Evolutionary conservation across 37 sponge, comb jelly and placozoan genomes (phyloP).

Genomic region (Cladorhizidae sp.): DNA sequence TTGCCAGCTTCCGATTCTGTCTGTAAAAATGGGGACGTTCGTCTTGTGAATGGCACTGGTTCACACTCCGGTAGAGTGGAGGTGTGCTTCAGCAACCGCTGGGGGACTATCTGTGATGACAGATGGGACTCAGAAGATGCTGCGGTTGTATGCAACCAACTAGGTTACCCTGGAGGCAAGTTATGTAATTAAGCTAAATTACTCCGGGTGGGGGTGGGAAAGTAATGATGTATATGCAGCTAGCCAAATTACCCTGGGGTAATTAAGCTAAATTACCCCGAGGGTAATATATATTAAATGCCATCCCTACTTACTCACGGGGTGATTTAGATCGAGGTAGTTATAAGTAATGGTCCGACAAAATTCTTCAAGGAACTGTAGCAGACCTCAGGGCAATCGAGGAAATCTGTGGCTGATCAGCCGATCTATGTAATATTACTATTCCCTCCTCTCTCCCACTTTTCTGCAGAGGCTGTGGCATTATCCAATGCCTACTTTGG

Average conservation of each 20-base stretch:
- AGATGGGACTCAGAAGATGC: slow-evolving; percentile 36
- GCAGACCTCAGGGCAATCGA: no score
- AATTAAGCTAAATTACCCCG: no score
- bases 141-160: slow-evolving; percentile 55
- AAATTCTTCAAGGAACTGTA: background rate
- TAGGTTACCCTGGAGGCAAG: slow-evolving; percentile 12
- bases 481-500: slow-evolving; percentile 18
- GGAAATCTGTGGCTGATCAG: no score
- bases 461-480: slow-evolving; percentile 10
- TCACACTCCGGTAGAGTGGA: slow-evolving; percentile 45
- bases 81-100: slow-evolving; percentile 42
- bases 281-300: no score
- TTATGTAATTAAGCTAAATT: background rate
- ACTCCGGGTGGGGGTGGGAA: no score
- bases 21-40: slow-evolving; percentile 38
- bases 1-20: slow-evolving; percentile 1
- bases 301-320: no score
- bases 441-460: background rate
- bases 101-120: slow-evolving; percentile 76
- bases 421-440: no score
- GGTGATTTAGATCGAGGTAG: no score
- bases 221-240: background rate
- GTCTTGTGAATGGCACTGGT: slow-evolving; percentile 37
- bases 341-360: no score
- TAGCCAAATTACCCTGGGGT: no score